Percentiles rank a stretch among this genome's conserved stretches.
Conservation (phyloP, 64 coral and sea anemone genomes). For the Anthopleura sola region DNA sequence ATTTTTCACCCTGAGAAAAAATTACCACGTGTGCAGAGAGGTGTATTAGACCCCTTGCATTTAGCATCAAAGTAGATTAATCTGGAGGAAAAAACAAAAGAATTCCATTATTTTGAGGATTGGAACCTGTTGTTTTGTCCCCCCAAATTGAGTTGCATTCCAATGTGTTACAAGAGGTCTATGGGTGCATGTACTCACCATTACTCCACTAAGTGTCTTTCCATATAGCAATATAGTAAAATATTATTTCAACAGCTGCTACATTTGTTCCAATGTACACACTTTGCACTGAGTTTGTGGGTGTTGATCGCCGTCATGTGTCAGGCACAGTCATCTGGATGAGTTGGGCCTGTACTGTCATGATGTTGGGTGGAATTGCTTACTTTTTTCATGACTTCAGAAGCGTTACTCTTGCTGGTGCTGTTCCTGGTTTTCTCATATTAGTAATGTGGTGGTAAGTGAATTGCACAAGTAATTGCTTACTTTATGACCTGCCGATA, state of each 20-base stretch:
- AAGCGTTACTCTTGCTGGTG: conserved; percentile 25
- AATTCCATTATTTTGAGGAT: too few species aligned
- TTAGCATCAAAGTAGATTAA: too few species aligned
- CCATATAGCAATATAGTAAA: not conserved
- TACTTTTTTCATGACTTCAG: conserved; percentile 56
- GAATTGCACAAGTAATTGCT: not conserved
- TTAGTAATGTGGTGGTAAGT: conserved; percentile 54
- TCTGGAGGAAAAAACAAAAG: too few species aligned
- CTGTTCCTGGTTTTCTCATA: not conserved
- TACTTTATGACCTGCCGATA: too few species aligned
- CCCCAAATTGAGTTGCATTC: too few species aligned
- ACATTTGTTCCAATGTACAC: conserved; percentile 39
- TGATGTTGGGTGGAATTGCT: conserved; percentile 48
- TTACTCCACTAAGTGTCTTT: too few species aligned
- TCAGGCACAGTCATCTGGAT: conserved; percentile 57
- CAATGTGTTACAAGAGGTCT: too few species aligned
- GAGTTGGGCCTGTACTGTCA: conserved; percentile 36
- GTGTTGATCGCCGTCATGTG: conserved; percentile 32
- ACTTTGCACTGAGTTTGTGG: conserved; percentile 58
- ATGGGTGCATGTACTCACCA: too few species aligned
- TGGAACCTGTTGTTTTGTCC: too few species aligned
- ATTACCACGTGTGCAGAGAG: too few species aligned
- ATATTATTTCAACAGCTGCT: not conserved
- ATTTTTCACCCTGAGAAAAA: too few species aligned
- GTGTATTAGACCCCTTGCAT: too few species aligned